These are phyloP conservation scores for Falcaria lacertinaria DNA, from an alignment of 2,888 invertebrate genomes.

Conservation along the genomic window DNA sequence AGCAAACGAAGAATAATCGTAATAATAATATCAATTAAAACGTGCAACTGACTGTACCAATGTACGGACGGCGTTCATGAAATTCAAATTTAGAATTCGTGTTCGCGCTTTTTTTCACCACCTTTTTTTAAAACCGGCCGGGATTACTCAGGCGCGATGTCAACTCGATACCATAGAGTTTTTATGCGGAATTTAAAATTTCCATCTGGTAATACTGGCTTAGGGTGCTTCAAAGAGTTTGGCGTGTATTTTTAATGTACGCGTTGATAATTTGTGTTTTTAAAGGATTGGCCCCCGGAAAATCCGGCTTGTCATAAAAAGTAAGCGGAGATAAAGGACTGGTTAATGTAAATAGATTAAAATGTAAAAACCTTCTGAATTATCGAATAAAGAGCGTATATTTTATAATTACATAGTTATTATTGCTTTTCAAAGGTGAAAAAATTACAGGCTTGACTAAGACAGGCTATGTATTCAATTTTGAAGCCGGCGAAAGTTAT, in stretches of 20 bases:
- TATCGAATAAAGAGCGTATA: no score
- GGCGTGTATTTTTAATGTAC: not conserved
- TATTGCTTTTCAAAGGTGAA: no score
- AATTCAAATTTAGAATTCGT: conserved; percentile 41
- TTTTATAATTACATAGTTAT: no score
- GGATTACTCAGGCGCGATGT: conserved; percentile 33
- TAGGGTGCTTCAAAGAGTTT: not conserved
- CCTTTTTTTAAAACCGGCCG: conserved; percentile 25
- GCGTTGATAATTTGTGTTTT: not conserved
- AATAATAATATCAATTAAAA: not conserved
- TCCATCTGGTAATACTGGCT: not conserved
- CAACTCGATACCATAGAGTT: conserved; percentile 27
- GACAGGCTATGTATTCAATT: no score
- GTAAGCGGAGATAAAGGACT: no score
- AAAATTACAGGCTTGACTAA: no score
- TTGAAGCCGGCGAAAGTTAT: no score
- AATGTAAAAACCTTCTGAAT: no score
- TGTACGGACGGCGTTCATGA: conserved; percentile 25
- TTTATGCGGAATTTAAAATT: conserved; percentile 15
- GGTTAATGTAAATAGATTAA: no score
- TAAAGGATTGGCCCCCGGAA: no score
- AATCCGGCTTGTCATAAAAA: no score
- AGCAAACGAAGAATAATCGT: not conserved
- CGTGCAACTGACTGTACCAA: not conserved
- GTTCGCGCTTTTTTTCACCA: conserved; percentile 21